phyloP scores from a whole-genome alignment of 2,113 vertebrate species.

The Saguinus midas region DNA sequence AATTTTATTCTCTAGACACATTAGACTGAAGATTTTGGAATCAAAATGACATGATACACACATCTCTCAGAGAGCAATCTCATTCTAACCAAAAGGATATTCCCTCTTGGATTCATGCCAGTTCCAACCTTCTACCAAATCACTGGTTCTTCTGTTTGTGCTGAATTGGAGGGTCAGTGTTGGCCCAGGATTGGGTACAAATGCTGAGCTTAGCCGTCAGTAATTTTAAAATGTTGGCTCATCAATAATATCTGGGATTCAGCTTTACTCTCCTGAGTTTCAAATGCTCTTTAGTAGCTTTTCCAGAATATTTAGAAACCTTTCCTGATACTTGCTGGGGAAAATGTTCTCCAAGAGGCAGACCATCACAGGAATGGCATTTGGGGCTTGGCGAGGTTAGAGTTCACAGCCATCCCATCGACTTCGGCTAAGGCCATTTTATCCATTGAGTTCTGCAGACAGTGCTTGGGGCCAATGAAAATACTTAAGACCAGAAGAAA shows the following conservation, averaged over 20 bases:
- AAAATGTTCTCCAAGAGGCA: not conserved
- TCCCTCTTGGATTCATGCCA: not conserved
- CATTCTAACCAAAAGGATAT: not conserved
- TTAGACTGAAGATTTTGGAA: not conserved
- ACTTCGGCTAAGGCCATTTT: not conserved
- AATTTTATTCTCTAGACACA: constrained; percentile 3
- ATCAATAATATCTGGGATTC: not conserved
- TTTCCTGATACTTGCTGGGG: constrained; percentile 30
- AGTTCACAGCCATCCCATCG: not conserved
- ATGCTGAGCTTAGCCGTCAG: constrained; percentile 33
- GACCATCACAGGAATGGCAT: not conserved
- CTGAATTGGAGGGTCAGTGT: not conserved
- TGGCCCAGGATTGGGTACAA: constrained; percentile 20
- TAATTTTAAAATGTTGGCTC: constrained; percentile 54
- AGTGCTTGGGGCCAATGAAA: not conserved
- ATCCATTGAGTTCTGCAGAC: not conserved
- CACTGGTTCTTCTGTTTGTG: not conserved
- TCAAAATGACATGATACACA: not conserved
- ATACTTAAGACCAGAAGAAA: not conserved
- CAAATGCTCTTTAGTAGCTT: constrained; percentile 28
- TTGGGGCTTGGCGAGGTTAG: not conserved
- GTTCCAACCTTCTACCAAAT: not conserved
- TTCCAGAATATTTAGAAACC: constrained; percentile 28
- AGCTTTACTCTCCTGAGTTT: constrained; percentile 9
- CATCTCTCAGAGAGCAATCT: not conserved